These are phyloP conservation scores for Sphaeridia pumilis DNA, from an alignment of 2,888 invertebrate genomes.

Conservation along the genomic window DNA sequence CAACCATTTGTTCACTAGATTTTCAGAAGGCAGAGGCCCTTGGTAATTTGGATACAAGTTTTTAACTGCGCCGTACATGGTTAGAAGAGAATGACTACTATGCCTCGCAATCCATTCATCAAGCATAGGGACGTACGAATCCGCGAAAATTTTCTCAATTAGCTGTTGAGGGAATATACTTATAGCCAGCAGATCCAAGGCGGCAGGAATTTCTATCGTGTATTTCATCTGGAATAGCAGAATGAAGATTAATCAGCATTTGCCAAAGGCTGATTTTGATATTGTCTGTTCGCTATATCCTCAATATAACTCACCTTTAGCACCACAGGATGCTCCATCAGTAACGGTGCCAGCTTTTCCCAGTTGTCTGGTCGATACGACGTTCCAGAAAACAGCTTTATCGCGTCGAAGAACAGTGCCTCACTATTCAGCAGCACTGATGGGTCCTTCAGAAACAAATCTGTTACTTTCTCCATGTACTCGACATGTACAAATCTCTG, in stretches of 20 bases:
- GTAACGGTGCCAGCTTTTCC: conserved; percentile 43
- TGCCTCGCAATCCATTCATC: conserved; percentile 38
- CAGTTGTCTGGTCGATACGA: conserved; percentile 52
- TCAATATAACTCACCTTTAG: conserved; percentile 36
- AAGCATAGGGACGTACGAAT: conserved; percentile 41
- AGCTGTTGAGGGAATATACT: conserved; percentile 45
- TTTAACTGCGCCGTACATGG: conserved; percentile 48
- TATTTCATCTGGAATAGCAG: neutral
- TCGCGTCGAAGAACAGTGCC: conserved; percentile 44
- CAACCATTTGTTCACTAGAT: conserved; percentile 36
- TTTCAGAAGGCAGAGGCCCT: conserved; percentile 42
- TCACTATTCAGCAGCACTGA: conserved; percentile 41
- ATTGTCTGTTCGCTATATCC: too few relatives aligned
- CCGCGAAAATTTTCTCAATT: conserved; percentile 45
- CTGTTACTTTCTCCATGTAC: conserved; percentile 49
- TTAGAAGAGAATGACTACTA: conserved; percentile 39
- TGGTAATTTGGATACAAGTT: conserved; percentile 43
- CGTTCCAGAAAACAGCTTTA: conserved; percentile 48
- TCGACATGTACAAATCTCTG: conserved; percentile 48
- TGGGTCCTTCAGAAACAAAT: conserved; percentile 43
- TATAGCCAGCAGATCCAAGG: conserved; percentile 46
- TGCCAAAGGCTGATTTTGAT: neutral
- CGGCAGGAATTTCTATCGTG: conserved; percentile 24
- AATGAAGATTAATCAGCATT: neutral
- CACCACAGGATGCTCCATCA: conserved; percentile 42